Base-by-base conservation (phyloP, 2,797 vertebrate species). In the Distichodus sexfasciatus region DNA sequence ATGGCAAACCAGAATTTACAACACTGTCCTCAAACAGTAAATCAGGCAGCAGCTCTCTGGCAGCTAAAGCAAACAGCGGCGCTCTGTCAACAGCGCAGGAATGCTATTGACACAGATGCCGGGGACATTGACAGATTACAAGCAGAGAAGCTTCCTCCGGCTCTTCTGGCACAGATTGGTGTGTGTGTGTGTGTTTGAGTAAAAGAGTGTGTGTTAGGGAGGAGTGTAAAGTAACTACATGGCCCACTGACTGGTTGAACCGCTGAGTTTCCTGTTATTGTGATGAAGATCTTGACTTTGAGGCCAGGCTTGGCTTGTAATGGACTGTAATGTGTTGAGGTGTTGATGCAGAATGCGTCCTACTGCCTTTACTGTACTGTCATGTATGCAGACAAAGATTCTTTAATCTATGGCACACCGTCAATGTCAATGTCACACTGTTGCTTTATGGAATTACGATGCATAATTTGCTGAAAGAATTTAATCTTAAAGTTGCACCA, bases 71-170 rank as follows among this genome's bases (percentile, higher is more conserved):
- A 89, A 89, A 90, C 87, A 87, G 83, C 31, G 24, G 82, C 60
- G 14, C 84, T 90, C 87, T 80, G 87, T 90, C 88, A 87, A 90
- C 87, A 87, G 40, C 36, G 55, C 80, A 43, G 86, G 88, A 90
- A 90, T 90, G 83, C 85, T 90, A 87, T 90, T 91, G 89, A 91
- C 86, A 89, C 88, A 92, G 89, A 91, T 90, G 88, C 85, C 78
- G 81, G 77, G 87, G 80, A 58, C 75, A 83, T 77, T 83, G 83
- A 87, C 82, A 80, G 79, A 88, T 85, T 74, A 72, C 85, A 86
- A 83, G 80, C 83, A 81, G 82, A 81, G 87, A 81, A 73, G 29
- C 74, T 74, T 79, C 77, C 80, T 78, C 75, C 40, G 82, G 55
- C 41, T 48, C 71, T 84, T 80, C 78, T 82, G 85, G 83, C 83